A percentile compares a stretch with the other conserved stretches of the same genome.
These are phyloP conservation scores for Oreochromis mossambicus DNA, from an alignment of 2,797 vertebrate genomes.

Conservation along the genomic window DNA sequence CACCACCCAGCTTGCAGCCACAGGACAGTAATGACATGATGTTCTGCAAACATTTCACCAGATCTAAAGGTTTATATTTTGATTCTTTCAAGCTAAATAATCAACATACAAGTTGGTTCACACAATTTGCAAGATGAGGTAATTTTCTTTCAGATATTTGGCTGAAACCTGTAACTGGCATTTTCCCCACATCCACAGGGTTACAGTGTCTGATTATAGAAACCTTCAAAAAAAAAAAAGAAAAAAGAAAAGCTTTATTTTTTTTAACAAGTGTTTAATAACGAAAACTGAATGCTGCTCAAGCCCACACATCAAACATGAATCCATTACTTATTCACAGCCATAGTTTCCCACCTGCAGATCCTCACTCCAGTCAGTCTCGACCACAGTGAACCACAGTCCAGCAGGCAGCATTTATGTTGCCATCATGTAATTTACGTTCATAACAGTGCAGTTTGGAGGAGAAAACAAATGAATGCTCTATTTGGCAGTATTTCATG, in stretches of 20 bases:
- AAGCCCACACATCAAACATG: background rate
- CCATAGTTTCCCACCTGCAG: slow-evolving; percentile 28
- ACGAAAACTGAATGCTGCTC: background rate
- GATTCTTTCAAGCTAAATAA: background rate
- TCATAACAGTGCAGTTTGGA: background rate
- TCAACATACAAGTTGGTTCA: background rate
- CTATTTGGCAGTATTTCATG: background rate
- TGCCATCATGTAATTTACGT: background rate
- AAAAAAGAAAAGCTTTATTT: too few relatives aligned
- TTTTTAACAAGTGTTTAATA: too few relatives aligned
- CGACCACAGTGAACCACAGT: background rate
- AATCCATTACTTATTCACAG: background rate
- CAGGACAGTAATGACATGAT: background rate
- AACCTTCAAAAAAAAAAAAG: background rate
- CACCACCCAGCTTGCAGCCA: background rate
- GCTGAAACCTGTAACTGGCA: background rate
- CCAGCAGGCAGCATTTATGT: background rate
- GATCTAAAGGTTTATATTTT: background rate
- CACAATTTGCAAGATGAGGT: background rate
- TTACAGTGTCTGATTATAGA: background rate
- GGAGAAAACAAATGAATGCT: background rate
- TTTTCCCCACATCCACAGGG: background rate
- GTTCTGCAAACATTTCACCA: background rate
- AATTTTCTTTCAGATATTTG: background rate
- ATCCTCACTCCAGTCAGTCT: background rate